These are phyloP conservation scores for Spicauda simplicius DNA, from an alignment of 2,888 invertebrate species.

Conservation along the genomic window DNA sequence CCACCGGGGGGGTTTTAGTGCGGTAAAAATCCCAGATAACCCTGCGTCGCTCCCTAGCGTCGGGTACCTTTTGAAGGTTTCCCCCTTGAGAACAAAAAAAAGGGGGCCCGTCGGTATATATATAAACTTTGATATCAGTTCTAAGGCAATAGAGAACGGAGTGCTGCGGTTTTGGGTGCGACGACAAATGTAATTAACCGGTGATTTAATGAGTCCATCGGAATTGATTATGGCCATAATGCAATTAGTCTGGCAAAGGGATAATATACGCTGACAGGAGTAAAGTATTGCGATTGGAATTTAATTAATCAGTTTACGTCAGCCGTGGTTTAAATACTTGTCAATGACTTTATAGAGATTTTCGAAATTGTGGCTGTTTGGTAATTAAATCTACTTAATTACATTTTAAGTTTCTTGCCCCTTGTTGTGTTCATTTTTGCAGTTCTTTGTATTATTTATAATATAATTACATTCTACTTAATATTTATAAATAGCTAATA, in stretches of 20 bases:
- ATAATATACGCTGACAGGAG: conserved; percentile 13
- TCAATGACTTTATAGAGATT: not conserved
- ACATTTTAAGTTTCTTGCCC: too few relatives aligned
- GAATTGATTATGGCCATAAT: conserved; percentile 19
- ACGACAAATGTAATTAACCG: conserved; percentile 17
- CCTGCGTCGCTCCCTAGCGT: too few relatives aligned
- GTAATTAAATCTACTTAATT: too few relatives aligned
- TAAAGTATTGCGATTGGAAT: conserved; percentile 19
- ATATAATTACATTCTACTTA: too few relatives aligned
- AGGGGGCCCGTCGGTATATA: too few relatives aligned
- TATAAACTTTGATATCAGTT: not conserved
- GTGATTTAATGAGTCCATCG: conserved; percentile 17
- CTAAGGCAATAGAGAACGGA: not conserved
- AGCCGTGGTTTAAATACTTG: not conserved
- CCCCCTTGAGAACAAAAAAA: too few relatives aligned
- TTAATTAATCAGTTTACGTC: conserved; percentile 10
- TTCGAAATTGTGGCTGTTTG: not conserved
- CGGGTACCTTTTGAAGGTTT: too few relatives aligned
- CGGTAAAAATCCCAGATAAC: too few relatives aligned
- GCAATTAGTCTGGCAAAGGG: conserved; percentile 13
- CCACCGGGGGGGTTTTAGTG: too few relatives aligned
- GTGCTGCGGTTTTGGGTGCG: conserved; percentile 11
- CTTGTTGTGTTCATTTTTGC: too few relatives aligned
- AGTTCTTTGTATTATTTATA: too few relatives aligned
- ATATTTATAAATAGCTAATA: too few relatives aligned